Base-by-base conservation (phyloP, 1,140 invertebrate genomes). In the Dolichoris vasculosae region DNA sequence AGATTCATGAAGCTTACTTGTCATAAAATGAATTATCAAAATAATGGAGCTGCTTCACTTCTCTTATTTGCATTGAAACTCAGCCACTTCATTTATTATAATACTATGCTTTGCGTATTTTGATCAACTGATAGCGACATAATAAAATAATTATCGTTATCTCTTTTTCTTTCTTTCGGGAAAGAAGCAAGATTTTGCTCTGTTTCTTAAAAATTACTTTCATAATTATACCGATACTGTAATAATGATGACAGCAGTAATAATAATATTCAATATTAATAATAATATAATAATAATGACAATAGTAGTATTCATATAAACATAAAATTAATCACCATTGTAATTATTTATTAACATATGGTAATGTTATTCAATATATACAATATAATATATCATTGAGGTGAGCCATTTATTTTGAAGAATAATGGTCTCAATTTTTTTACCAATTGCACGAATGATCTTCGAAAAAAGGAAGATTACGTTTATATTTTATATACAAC, bases 301-400 rank as follows among this genome's bases (percentile, higher is more conserved):
- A 67, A 38, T 38, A 73, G 20, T 69, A 73, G 26, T 86, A 89
- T 89, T 78, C 82, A 88, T 88, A 86, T 87, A 84, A 90, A 88
- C 83, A 85, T 90, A 90, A 88, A 90, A 85, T 87, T 89, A 89
- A 91, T 91, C 86, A 89, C 86, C 88, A 90, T 91, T 83, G 89
- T 88, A 88, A 90, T 89, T 84, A 84, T 87, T 88, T 90, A 82
- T 88, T 87, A 88, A 89, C 87, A 88, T 89, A 86, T 87, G 88
- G 88, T 87, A 89, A 88, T 90, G 88, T 91, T 91, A 89, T 88
- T 91, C 87, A 89, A 90, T 92, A 91, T 92, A 89, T 91, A 91
- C 88, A 90, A 90, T 91, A 91, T 89, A 88, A 89, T 91, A 90
- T 91, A 91, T 90, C 89, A 88, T 87, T 88, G 86, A 88, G 84